Base-by-base conservation (phyloP, 1,140 invertebrate genomes). In the Monochamus saltuarius region DNA sequence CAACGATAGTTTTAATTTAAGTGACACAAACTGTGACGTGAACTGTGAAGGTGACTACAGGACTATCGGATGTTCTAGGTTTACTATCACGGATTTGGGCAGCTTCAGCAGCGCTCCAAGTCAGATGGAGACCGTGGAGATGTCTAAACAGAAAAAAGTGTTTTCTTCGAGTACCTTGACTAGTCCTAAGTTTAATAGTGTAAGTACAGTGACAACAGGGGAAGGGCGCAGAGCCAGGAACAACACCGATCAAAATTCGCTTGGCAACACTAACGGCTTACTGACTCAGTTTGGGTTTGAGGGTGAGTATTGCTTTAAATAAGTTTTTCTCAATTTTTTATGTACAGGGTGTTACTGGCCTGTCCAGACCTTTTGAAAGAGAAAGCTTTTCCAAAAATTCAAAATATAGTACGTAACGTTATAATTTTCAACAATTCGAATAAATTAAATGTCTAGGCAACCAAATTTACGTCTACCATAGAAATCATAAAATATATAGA, bases 161-260 rank as follows among this genome's bases (percentile, higher is more conserved):
- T 22, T 46, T 37, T 46, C 34, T 67, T 65, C 68, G 49, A 73
- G 65, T 70, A 74, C 69, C 69, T 71, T 68, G 56, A 67, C 72
- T 74, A 74, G 71, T 74, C 72, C 66, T 67, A 74, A 72, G 64
- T 61, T 66, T 53, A 73, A 74, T 63, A 74, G 66, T 69, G 63
- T 70, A 59, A 69, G 61, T 62, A 45, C 56, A 53, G 46, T 53
- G 45, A 49, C 61, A 19, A 61, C 22, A 9, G 19, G 19, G 16
- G 13, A 19, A 40, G 54, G 64, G 45, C 49, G 61, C 9, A 47
- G 47, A 39, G 19, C 16, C 35, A 56, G 42, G 34, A 45, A 19
- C 36, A 50, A 13, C 40, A 11, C 42, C 22, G 54, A 57, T 36
- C 50, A 64, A 38, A 54, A 36, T 51, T 38, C 34, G 9, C 49